These are phyloP conservation scores for Sceloporus undulatus DNA, from an alignment of 2,113 vertebrate genomes.

Conservation along the genomic window DNA sequence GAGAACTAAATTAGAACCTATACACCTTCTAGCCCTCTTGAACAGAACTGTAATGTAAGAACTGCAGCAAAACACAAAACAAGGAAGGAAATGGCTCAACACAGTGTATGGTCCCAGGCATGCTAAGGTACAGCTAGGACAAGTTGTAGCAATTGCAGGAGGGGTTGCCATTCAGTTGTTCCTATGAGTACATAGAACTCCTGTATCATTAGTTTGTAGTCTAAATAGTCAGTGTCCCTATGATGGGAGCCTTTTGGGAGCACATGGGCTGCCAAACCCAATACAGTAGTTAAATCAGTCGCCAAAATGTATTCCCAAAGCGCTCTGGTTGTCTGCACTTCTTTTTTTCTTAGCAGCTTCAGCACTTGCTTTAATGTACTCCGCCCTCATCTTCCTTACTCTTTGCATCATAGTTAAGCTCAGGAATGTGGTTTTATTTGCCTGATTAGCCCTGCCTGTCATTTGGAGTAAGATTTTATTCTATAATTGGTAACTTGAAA, in stretches of 20 bases:
- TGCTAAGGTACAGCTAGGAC: neutral
- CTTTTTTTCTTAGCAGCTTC: neutral
- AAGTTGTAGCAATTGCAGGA: neutral
- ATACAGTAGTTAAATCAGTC: neutral
- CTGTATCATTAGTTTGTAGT: neutral
- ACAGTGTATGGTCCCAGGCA: neutral
- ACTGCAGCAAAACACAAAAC: neutral
- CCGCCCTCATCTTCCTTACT: neutral
- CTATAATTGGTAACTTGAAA: slow-evolving; percentile 62
- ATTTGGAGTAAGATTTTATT: slow-evolving; percentile 51
- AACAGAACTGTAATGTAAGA: neutral
- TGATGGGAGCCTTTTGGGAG: neutral
- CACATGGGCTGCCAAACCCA: neutral
- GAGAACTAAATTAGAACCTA: neutral
- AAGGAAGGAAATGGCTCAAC: neutral
- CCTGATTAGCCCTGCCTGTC: slow-evolving; percentile 55
- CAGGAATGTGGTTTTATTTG: slow-evolving; percentile 36
- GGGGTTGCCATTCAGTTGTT: neutral
- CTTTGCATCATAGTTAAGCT: neutral
- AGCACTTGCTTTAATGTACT: neutral
- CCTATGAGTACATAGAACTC: neutral
- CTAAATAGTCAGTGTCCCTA: neutral
- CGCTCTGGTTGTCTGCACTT: neutral
- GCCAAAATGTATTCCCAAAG: neutral
- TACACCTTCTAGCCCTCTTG: neutral